Evolutionary conservation across 2,797 vertebrate species (phyloP).

Genomic region (Knipowitschia caucasica): DNA sequence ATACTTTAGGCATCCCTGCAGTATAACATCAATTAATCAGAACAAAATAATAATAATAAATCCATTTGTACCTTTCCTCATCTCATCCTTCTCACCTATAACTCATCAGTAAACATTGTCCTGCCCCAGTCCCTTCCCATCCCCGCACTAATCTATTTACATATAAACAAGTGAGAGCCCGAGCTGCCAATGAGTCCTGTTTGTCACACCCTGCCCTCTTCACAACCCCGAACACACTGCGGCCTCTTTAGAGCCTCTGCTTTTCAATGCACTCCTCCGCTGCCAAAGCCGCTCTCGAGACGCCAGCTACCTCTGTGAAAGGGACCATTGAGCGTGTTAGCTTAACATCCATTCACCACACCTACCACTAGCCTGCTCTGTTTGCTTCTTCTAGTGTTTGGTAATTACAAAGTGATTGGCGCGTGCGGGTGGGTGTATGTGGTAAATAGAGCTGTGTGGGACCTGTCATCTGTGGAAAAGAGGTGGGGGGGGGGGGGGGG

Average conservation of each 20-base stretch:
- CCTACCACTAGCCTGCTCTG: constrained; percentile 41
- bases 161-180: constrained; percentile 86
- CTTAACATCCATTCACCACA: constrained; percentile 77
- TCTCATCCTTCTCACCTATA: too few relatives aligned
- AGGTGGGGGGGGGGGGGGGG: constrained; percentile 88
- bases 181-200: constrained; percentile 59
- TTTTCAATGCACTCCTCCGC: constrained; percentile 75
- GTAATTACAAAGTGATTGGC: constrained; percentile 87
- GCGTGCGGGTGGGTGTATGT: constrained; percentile 83
- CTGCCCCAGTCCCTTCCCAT: constrained; percentile 84
- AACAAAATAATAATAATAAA: too few relatives aligned
- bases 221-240: constrained; percentile 27
- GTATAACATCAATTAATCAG: too few relatives aligned
- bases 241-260: constrained; percentile 72
- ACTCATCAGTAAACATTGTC: too few relatives aligned
- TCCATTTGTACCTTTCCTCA: too few relatives aligned
- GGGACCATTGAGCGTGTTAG: constrained; percentile 62
- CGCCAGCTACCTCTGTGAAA: constrained; percentile 69
- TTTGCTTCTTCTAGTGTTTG: constrained; percentile 64
- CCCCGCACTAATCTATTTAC: constrained; percentile 97
- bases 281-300: constrained; percentile 80
- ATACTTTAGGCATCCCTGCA: too few relatives aligned
- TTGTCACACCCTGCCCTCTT: constrained; percentile 34
- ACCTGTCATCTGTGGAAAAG: constrained; percentile 86
- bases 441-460: constrained; percentile 96